Conservation (phyloP, 2,113 vertebrate species). For the Cygnus atratus region DNA sequence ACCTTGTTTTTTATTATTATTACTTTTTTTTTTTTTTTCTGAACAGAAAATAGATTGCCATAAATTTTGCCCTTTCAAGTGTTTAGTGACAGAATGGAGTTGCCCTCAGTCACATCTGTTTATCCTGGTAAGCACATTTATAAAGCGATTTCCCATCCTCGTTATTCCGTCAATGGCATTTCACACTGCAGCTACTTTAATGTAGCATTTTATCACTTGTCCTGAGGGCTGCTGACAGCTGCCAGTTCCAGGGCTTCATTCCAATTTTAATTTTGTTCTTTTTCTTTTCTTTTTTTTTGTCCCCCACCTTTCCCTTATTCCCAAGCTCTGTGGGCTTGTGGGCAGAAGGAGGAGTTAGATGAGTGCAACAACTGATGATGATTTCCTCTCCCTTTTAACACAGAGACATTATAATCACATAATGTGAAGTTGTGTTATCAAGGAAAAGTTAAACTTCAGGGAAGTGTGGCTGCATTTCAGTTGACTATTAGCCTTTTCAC, state of each 20-base stretch:
- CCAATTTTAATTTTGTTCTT: not conserved
- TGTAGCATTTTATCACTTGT: slow-evolving; percentile 60
- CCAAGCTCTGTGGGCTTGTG: not conserved
- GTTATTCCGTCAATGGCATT: slow-evolving; percentile 58
- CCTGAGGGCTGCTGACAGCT: slow-evolving; percentile 56
- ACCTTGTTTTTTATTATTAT: too few relatives aligned
- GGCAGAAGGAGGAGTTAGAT: not conserved
- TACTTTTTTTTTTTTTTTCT: not conserved
- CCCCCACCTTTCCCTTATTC: not conserved
- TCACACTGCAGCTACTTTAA: slow-evolving; percentile 59
- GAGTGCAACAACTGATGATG: accelerated
- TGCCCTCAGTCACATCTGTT: slow-evolving; percentile 63
- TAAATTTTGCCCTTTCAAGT: slow-evolving; percentile 52
- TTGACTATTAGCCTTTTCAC: not conserved
- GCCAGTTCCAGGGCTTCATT: slow-evolving; percentile 32
- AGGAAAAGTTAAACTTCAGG: slow-evolving; percentile 20
- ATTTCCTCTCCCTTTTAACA: slow-evolving; percentile 8
- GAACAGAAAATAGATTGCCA: not conserved
- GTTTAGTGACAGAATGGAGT: slow-evolving; percentile 34
- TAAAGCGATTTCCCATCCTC: slow-evolving; percentile 51
- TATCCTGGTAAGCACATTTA: slow-evolving; percentile 58
- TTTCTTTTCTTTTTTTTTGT: not conserved
- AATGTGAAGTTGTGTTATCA: not conserved
- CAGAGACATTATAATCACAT: not conserved
- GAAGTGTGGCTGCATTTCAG: not conserved